Percentiles rank a stretch among this genome's conserved stretches.
These are phyloP conservation scores for Cephus runcator DNA, from an alignment of 2,888 invertebrate species.

Conservation along the genomic window DNA sequence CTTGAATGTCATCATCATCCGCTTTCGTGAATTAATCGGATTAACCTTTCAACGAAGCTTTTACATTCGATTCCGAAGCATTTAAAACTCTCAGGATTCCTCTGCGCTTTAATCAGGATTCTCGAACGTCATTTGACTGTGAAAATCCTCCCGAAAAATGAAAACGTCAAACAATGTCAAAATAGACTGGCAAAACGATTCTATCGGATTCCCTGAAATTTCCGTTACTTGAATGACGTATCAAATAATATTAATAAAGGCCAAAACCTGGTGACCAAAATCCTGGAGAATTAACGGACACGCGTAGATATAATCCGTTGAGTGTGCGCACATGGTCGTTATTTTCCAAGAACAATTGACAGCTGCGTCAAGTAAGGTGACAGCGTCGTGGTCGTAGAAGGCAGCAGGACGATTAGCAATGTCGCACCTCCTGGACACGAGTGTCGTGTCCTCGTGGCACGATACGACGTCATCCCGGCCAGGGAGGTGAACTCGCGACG, in stretches of 20 bases:
- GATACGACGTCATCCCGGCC: constrained; percentile 9
- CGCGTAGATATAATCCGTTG: background rate
- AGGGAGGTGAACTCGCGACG: constrained; percentile 11
- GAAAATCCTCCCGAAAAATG: background rate
- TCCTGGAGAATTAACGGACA: background rate
- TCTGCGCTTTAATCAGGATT: background rate
- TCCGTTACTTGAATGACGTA: background rate
- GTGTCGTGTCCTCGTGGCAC: constrained; percentile 12
- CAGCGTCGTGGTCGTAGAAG: background rate
- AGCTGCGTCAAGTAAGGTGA: background rate
- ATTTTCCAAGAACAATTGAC: background rate
- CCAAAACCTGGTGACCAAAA: background rate
- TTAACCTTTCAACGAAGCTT: background rate
- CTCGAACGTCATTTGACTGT: background rate
- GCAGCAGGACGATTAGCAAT: background rate
- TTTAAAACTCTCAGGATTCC: background rate
- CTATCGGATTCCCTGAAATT: background rate
- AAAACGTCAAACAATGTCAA: background rate
- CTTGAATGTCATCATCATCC: background rate
- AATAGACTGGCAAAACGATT: background rate
- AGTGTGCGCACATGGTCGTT: background rate
- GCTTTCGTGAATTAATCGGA: background rate
- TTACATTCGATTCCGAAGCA: background rate
- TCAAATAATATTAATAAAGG: background rate
- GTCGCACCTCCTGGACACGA: constrained; percentile 15